Conservation (phyloP, 2,113 vertebrate genomes). For the Dolichotis patagonum region DNA sequence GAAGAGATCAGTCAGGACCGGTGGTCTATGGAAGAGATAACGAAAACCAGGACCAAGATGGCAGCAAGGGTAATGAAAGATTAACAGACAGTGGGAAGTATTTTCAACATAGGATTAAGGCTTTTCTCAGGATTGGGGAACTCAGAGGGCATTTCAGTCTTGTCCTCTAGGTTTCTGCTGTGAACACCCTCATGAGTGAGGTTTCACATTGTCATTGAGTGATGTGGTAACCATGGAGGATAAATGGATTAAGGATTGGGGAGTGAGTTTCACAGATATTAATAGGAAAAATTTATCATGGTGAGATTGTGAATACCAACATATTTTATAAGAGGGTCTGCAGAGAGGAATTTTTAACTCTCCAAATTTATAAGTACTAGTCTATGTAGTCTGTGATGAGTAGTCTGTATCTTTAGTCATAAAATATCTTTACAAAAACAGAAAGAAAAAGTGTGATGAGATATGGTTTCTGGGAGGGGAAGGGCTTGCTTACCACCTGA, state of each 20-base stretch:
- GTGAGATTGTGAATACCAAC: not conserved
- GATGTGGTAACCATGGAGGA: not conserved
- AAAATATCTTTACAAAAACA: not conserved
- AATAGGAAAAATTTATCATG: not conserved
- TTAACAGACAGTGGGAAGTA: not conserved
- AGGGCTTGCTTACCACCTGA: not conserved
- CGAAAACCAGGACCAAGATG: not conserved
- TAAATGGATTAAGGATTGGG: not conserved
- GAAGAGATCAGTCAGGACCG: not conserved
- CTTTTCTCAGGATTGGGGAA: not conserved
- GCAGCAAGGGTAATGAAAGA: not conserved
- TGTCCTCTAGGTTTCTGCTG: not conserved
- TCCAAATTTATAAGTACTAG: not conserved
- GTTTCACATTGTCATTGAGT: not conserved
- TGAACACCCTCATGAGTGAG: not conserved
- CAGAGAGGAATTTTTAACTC: not conserved
- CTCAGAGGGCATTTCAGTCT: not conserved
- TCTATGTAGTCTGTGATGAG: not conserved
- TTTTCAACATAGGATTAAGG: not conserved
- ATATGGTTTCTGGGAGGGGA: not conserved
- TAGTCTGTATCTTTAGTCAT: not conserved
- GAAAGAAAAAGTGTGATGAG: not conserved
- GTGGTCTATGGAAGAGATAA: not conserved
- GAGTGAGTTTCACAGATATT: not conserved
- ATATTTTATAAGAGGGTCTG: not conserved